Evolutionary conservation across 1,140 invertebrate genomes (phyloP).

Genomic region (Chrysomallon squamiferum): DNA sequence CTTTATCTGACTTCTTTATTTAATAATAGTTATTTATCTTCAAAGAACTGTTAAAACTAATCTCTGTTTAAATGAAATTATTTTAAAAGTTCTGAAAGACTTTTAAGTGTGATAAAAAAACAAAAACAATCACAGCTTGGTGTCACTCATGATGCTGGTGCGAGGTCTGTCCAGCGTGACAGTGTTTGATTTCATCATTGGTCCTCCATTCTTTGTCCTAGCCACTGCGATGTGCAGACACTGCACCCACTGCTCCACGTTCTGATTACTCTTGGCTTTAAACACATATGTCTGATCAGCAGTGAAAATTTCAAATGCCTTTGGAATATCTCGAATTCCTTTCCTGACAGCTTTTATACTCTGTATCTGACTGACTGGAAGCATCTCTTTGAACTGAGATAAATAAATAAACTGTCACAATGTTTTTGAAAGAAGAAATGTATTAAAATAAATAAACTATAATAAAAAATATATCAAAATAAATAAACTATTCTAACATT

Average conservation of each 20-base stretch:
- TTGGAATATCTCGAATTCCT: slow-evolving; percentile 78
- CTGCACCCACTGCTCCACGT: slow-evolving; percentile 87
- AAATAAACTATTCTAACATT: no score
- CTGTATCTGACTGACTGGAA: slow-evolving; percentile 83
- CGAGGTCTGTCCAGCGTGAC: neutral
- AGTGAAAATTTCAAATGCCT: slow-evolving; percentile 96
- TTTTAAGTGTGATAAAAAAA: no score
- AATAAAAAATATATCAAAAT: no score
- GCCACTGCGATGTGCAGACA: slow-evolving; percentile 61
- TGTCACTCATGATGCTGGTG: neutral
- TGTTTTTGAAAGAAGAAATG: no score
- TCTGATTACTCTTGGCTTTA: slow-evolving; percentile 92
- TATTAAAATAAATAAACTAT: no score
- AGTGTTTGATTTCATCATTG: neutral
- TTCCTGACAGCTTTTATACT: slow-evolving; percentile 84
- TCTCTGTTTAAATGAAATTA: no score
- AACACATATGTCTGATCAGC: slow-evolving; percentile 85
- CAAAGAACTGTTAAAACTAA: no score
- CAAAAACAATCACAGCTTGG: neutral
- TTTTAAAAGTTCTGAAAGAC: no score
- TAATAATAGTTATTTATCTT: neutral
- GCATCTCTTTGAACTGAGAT: slow-evolving; percentile 52
- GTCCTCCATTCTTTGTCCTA: slow-evolving; percentile 13
- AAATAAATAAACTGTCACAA: neutral
- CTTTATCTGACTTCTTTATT: no score